These are phyloP conservation scores for Gallinago undulata DNA, from an alignment of 2,113 vertebrate genomes.

Conservation along the genomic window DNA sequence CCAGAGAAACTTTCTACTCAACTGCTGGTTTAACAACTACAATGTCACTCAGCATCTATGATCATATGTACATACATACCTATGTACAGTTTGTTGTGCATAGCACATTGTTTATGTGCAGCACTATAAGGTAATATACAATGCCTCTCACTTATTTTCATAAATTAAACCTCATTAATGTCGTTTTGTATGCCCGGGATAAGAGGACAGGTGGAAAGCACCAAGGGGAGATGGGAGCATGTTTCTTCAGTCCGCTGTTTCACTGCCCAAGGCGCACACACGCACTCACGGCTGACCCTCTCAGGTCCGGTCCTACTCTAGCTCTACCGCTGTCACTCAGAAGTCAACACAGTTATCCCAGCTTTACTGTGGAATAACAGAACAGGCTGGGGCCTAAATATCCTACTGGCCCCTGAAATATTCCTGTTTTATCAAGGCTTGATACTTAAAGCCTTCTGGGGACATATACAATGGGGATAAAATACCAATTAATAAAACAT, in stretches of 20 bases:
- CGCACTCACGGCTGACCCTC: neutral
- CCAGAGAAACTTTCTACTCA: neutral
- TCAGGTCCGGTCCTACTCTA: neutral
- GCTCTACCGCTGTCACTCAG: neutral
- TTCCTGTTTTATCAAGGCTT: conserved; percentile 11
- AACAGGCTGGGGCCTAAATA: neutral
- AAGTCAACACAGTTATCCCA: neutral
- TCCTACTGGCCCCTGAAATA: neutral
- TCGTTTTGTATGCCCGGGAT: neutral
- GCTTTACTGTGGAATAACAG: neutral
- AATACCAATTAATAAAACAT: conserved; percentile 4
- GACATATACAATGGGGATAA: neutral
- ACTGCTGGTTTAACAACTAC: neutral
- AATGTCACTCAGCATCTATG: neutral
- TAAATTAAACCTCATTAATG: conserved; percentile 24
- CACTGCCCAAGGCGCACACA: neutral
- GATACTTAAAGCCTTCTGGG: neutral
- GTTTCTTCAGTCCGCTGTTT: conserved; percentile 44
- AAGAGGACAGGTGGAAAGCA: conserved; percentile 51
- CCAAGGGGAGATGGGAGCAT: conserved; percentile 28
- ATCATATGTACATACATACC: neutral
- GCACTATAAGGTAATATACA: neutral
- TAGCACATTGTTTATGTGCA: neutral
- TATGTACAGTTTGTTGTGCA: neutral
- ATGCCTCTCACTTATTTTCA: conserved; percentile 8